Evolutionary conservation across 2,797 vertebrate genomes (phyloP).

Genomic region (Kryptopterus vitreolus): DNA sequence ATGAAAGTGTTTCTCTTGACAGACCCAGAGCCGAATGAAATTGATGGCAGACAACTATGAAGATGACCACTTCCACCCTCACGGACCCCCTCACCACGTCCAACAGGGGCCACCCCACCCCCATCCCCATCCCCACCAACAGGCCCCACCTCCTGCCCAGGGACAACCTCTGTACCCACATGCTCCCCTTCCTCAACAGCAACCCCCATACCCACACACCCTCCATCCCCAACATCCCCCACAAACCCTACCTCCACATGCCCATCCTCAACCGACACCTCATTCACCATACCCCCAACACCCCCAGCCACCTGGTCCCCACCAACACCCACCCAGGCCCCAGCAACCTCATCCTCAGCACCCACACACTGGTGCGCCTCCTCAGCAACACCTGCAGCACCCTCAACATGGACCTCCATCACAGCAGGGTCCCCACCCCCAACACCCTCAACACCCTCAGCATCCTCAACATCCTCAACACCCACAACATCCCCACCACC

Average conservation of each 20-base stretch:
- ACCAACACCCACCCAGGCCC: slow-evolving; percentile 78
- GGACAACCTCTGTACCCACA: slow-evolving; percentile 69
- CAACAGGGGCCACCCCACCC: slow-evolving; percentile 68
- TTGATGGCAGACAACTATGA: slow-evolving; percentile 95
- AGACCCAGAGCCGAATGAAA: slow-evolving; percentile 99
- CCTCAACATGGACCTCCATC: slow-evolving; percentile 65
- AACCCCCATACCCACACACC: slow-evolving; percentile 60
- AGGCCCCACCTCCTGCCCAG: slow-evolving; percentile 59
- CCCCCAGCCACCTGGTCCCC: slow-evolving; percentile 75
- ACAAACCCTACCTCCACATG: slow-evolving; percentile 62
- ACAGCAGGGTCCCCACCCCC: slow-evolving; percentile 60
- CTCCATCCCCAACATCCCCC: slow-evolving; percentile 65
- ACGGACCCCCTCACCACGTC: slow-evolving; percentile 67
- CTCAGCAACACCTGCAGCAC: slow-evolving; percentile 73
- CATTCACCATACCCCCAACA: slow-evolving; percentile 56
- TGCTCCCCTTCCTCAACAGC: slow-evolving; percentile 62
- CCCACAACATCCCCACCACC: slow-evolving; percentile 40
- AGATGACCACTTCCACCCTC: slow-evolving; percentile 81
- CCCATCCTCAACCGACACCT: slow-evolving; percentile 36
- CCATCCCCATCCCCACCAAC: slow-evolving; percentile 58
- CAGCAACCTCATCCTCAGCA: slow-evolving; percentile 71
- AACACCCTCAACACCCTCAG: slow-evolving; percentile 44
- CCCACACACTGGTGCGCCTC: slow-evolving; percentile 58
- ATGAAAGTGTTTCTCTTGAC: slow-evolving; percentile 19
- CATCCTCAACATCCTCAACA: slow-evolving; percentile 59